Evolutionary conservation across 1,140 invertebrate genomes (phyloP).

Genomic region (Nasonia longicornis): DNA sequence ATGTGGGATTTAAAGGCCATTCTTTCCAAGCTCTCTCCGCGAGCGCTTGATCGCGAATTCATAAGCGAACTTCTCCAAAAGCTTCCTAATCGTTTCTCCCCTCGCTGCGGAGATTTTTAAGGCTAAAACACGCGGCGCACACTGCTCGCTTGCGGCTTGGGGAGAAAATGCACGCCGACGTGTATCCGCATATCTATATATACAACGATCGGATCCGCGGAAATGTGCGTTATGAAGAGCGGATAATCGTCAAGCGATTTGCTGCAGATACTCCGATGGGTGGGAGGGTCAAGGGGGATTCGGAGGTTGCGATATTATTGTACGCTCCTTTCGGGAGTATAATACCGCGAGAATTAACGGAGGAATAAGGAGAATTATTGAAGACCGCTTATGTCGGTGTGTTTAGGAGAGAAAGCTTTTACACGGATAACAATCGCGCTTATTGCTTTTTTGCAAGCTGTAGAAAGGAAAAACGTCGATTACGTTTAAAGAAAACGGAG

Average conservation of each 20-base stretch:
- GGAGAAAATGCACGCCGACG: background rate
- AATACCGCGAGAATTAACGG: background rate
- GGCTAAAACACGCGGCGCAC: constrained; percentile 27
- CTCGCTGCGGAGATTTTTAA: constrained; percentile 23
- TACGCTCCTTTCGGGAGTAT: background rate
- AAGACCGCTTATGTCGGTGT: no score
- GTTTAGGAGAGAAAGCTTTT: no score
- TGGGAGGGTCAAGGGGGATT: background rate
- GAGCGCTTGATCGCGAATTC: constrained; percentile 36
- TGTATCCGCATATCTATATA: constrained; percentile 29
- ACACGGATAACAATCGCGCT: no score
- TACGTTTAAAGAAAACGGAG: no score
- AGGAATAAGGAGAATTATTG: background rate
- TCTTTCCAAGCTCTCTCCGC: background rate
- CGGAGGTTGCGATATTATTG: background rate
- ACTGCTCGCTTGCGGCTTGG: background rate
- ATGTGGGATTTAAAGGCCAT: constrained; percentile 9
- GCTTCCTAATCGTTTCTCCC: constrained; percentile 30
- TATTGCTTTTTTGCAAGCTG: no score
- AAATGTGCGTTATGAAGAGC: constrained; percentile 63
- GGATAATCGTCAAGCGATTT: constrained; percentile 69
- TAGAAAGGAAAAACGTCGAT: no score
- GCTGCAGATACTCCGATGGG: constrained; percentile 52
- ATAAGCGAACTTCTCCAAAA: constrained; percentile 38
- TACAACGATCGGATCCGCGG: constrained; percentile 60